A percentile compares a stretch with the other conserved stretches of the same genome.
These are phyloP conservation scores for Centrocercus urophasianus DNA, from an alignment of 2,113 vertebrate species.

Conservation along the genomic window DNA sequence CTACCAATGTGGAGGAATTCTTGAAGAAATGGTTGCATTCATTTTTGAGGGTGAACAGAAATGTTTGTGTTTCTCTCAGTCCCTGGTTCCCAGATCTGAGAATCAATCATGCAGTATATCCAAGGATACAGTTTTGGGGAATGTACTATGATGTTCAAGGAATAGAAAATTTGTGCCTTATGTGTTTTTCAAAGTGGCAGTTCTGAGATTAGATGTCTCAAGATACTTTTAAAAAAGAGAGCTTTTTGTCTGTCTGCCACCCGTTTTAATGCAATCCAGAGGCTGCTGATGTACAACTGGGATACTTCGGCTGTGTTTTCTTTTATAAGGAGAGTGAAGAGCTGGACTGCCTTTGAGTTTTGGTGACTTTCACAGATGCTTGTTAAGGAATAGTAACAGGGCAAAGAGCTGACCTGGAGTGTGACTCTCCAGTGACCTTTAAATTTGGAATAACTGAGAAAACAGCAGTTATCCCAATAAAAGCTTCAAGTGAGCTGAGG, in stretches of 20 bases:
- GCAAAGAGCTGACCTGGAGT: not conserved
- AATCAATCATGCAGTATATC: not conserved
- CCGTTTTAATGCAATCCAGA: not conserved
- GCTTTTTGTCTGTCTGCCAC: accelerated
- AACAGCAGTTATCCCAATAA: slow-evolving; percentile 33
- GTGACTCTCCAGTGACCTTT: slow-evolving; percentile 52
- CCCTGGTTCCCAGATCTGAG: not conserved
- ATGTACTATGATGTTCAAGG: not conserved
- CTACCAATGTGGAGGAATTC: not conserved
- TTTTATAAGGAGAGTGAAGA: not conserved
- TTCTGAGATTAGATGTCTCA: not conserved
- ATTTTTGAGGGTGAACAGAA: not conserved
- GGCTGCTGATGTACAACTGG: not conserved
- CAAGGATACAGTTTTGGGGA: not conserved
- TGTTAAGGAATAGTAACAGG: not conserved
- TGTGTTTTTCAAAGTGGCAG: not conserved
- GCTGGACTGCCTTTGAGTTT: not conserved
- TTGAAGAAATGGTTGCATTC: not conserved
- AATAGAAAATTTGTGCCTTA: not conserved
- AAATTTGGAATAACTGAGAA: slow-evolving; percentile 39
- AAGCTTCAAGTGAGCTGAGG: not conserved
- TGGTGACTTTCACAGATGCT: slow-evolving; percentile 37
- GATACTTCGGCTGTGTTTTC: not conserved
- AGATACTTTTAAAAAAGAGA: not conserved
- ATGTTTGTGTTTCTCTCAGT: not conserved